A percentile compares a stretch with the other conserved stretches of the same genome.
Evolutionary conservation across 2,888 invertebrate species (phyloP).

Genomic region (Acanthosoma haemorrhoidale): DNA sequence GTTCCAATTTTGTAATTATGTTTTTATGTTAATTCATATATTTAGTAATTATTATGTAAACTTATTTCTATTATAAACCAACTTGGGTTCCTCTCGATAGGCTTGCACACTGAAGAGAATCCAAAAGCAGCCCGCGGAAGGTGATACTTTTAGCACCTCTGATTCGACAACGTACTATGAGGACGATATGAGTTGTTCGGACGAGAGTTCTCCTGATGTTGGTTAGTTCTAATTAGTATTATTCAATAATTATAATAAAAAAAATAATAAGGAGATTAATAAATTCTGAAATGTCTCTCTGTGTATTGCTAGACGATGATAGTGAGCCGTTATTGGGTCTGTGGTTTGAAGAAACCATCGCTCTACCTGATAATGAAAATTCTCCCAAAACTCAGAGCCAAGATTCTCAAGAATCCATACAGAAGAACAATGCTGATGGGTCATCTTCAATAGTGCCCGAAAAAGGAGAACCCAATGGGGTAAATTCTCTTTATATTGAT

Average conservation of each 20-base stretch:
- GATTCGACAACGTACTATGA: conserved; percentile 96
- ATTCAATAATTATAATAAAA: background rate
- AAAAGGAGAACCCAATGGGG: conserved; percentile 70
- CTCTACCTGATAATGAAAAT: conserved; percentile 59
- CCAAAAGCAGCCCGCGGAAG: conserved; percentile 76
- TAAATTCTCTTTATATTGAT: conserved; percentile 44
- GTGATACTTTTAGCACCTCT: conserved; percentile 71
- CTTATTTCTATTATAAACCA: background rate
- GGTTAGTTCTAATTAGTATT: conserved; percentile 52
- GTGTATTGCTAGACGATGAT: conserved; percentile 55
- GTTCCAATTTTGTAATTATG: background rate
- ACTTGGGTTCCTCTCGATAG: conserved; percentile 43
- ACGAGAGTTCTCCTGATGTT: conserved; percentile 84
- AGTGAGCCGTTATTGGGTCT: conserved; percentile 82
- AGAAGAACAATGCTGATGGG: conserved; percentile 39
- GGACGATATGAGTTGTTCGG: conserved; percentile 79
- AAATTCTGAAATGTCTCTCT: background rate
- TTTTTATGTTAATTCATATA: background rate
- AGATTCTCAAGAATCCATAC: conserved; percentile 32
- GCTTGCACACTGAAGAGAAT: conserved; percentile 77
- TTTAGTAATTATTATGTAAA: background rate
- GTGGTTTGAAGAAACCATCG: conserved; percentile 91
- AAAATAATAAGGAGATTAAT: background rate
- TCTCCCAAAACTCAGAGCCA: conserved; percentile 36
- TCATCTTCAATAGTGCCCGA: conserved; percentile 62